Evolutionary conservation across 53 echinoderm and acorn worm genomes (phyloP), one percentile per base, ranked within the genome.

Genomic region (Luidia sarsii): DNA sequence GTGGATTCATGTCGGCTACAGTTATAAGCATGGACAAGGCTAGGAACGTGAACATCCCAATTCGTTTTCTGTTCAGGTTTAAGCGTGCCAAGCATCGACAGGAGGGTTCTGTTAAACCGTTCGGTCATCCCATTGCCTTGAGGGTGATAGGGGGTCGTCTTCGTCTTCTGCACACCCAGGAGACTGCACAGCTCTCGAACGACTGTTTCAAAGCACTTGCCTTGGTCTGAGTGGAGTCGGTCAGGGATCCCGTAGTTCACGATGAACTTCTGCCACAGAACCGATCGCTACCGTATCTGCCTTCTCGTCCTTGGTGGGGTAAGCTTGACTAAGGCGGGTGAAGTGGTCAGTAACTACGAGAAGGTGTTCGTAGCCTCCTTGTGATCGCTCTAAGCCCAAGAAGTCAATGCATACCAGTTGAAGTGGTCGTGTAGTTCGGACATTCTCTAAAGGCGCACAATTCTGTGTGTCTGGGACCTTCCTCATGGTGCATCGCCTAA

Each of bases 321-420:
- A 81, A 0, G 87, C 87, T 37, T 81, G 51, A 3, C 80, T 57
- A 28, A 24, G 73, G 11, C 87, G 53, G 6, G 73, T 55, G 56
- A 65, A 87, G 30, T 82, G 87, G 21, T 87, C 87, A 5, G 87
- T 87, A 0, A 87, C 55, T 0, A 87, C 87, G 49, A 87, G 39
- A 0, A 87, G 27, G 19, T 81, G 29, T 34, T 87, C 82, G 39
- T 18, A 65, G 0, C 73, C 82, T 6, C 82, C 81, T 8, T 31
- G 13, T 3, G 81, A 64, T 0, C 52, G 20, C 48, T 87, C 87
- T 8, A 87, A 28, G 7, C 41, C 32, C 3, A 87, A 33, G 52
- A 87, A 87, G 38, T 87, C 87, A 4, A 87, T 54, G 49, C 87
- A 87, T 7, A 86, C 69, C 2, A 86, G 43, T 23, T 86, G 75